Evolutionary conservation across 2,888 invertebrate species (phyloP).

Genomic region (Lithophane socia): DNA sequence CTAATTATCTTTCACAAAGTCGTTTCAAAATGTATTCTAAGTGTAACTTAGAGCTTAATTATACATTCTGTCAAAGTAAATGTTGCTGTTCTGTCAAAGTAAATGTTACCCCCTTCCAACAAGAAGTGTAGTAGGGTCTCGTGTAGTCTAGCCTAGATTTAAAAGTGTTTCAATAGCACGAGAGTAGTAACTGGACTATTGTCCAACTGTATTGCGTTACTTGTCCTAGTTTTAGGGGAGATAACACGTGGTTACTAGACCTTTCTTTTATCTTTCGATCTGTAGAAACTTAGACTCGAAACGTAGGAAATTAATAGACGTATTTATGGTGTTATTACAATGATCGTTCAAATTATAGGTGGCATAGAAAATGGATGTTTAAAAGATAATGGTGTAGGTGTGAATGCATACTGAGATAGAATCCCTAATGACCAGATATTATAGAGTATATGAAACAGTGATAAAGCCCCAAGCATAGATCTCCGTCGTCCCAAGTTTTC

Average conservation of each 20-base stretch:
- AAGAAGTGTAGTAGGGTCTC: conserved; percentile 10
- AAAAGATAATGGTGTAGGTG: neutral
- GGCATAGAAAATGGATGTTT: neutral
- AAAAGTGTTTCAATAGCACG: conserved; percentile 51
- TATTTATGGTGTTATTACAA: neutral
- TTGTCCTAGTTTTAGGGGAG: conserved; percentile 45
- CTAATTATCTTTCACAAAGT: neutral
- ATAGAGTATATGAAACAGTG: neutral
- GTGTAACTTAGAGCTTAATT: conserved; percentile 5
- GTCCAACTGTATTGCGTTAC: conserved; percentile 52
- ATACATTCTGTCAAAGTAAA: conserved; percentile 28
- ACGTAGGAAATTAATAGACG: neutral
- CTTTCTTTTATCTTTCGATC: conserved; percentile 36
- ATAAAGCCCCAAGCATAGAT: neutral
- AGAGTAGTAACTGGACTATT: conserved; percentile 37
- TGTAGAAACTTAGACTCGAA: neutral
- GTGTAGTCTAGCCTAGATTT: conserved; percentile 38
- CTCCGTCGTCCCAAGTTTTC: neutral
- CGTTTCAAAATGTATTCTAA: neutral
- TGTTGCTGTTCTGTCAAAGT: conserved; percentile 16
- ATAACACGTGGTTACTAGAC: conserved; percentile 41
- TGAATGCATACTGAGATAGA: neutral
- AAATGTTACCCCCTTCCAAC: conserved; percentile 21
- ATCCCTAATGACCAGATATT: neutral
- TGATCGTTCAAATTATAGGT: neutral